Conservation (phyloP, 1,140 invertebrate genomes). For the Listronotus oregonensis region DNA sequence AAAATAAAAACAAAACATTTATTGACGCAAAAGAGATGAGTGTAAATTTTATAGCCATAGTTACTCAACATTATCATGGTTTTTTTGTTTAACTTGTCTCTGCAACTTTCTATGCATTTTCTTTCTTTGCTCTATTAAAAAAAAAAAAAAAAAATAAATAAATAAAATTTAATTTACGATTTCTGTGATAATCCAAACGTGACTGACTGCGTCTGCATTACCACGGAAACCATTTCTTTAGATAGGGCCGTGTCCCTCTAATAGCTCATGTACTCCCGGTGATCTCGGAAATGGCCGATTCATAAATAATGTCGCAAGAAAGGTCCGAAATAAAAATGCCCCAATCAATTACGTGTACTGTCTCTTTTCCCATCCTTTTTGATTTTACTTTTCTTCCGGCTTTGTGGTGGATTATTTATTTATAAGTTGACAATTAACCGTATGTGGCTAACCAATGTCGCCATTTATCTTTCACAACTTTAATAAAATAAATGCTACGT, state of each 20-base stretch:
- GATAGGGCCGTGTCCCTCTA: slow-evolving; percentile 28
- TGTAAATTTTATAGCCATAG: too few species aligned
- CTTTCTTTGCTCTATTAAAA: too few species aligned
- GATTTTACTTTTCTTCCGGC: slow-evolving; percentile 21
- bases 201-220: slow-evolving; percentile 5
- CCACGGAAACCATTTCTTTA: slow-evolving; percentile 13
- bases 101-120: too few species aligned
- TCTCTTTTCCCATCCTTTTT: slow-evolving; percentile 26
- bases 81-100: too few species aligned
- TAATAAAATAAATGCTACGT: neutral
- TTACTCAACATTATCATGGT: too few species aligned
- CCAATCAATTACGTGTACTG: slow-evolving; percentile 40
- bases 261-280: slow-evolving; percentile 44
- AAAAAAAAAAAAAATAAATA: neutral
- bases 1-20: too few species aligned
- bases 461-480: slow-evolving; percentile 3
- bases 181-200: slow-evolving; percentile 15
- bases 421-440: slow-evolving; percentile 32
- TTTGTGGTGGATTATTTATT: slow-evolving; percentile 30
- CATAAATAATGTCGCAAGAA: slow-evolving; percentile 47
- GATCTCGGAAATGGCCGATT: slow-evolving; percentile 48
- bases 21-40: too few species aligned
- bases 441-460: slow-evolving; percentile 6
- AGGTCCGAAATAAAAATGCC: slow-evolving; percentile 39
- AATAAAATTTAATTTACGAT: slow-evolving; percentile 19